Evolutionary conservation across 2,797 vertebrate species (phyloP), one percentile per base, ranked within the genome.

Genomic region (Gallirallus australis): DNA sequence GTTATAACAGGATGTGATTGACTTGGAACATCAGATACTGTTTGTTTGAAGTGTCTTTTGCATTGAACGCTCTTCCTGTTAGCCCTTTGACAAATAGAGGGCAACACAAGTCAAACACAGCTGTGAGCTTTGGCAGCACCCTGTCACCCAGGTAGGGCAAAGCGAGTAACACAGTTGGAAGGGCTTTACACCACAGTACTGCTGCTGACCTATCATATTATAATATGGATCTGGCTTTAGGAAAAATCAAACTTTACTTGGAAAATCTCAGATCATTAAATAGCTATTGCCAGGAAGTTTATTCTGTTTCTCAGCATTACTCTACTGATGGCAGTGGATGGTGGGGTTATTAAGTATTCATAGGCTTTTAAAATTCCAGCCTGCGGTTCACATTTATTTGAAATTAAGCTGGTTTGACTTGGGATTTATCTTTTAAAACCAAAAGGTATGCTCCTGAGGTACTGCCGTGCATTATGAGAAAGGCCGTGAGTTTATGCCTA

Each of bases 321-420:
- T 77, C 17, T 75, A 45, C 57, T 72, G 37, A n/a, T 45, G 53
- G 50, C 82, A 57, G n/a, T 76, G 63, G 47, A 76, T 82, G 33
- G 10, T 71, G 14, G 59, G 30, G 14, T 68, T 81, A 35, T 75
- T 93, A 80, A 82, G 39, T 73, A 85, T 61, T 79, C 37, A 72
- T 47, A 28, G 1, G 2, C 12, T 87, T 86, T 56, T 31, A 52
- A 78, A 73, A 71, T 72, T 68, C 76, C 83, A 69, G 47, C 56
- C 71, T 77, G 30, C 30, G 57, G 20, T 66, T 92, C 94, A 77
- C 78, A 81, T 87, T 64, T 75, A n/a, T 64, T 93, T 73, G 68
- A 87, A 79, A 70, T 40, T 37, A 68, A 76, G 47, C 35, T 80
- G 52, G 4, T 90, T 82, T 87, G 59, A 57, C 0, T 0, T 64